Conservation (phyloP, 1,140 invertebrate species). For the Protaetia brevitarsis region DNA sequence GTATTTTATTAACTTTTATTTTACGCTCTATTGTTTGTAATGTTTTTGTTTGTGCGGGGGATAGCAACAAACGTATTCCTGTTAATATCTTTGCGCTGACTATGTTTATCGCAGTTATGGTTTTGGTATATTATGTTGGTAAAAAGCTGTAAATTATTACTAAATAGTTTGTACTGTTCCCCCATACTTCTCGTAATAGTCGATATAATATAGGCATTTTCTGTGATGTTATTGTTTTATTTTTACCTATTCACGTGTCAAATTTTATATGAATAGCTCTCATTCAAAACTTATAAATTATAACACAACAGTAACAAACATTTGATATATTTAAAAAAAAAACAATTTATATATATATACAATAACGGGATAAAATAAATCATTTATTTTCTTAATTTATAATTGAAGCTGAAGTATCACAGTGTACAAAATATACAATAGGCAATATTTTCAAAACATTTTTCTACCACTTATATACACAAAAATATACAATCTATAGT, state of each 20-base stretch:
- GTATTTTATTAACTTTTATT: constrained; percentile 3
- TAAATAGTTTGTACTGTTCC: constrained; percentile 20
- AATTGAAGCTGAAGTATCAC: constrained; percentile 13
- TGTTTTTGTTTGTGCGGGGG: constrained; percentile 15
- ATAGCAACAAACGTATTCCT: constrained; percentile 16
- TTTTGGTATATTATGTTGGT: constrained; percentile 11
- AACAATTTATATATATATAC: background rate
- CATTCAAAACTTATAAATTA: background rate
- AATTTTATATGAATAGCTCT: background rate
- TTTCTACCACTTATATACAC: background rate
- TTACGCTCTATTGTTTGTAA: constrained; percentile 22
- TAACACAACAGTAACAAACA: constrained; percentile 5
- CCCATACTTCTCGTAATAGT: constrained; percentile 14
- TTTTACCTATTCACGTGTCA: background rate
- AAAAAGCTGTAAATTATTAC: background rate
- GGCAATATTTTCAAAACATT: background rate
- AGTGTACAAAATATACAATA: constrained; percentile 17
- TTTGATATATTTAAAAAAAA: background rate
- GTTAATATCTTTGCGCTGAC: background rate
- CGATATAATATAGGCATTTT: constrained; percentile 19
- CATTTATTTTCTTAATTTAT: background rate
- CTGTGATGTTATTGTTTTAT: constrained; percentile 6
- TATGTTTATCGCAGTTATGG: background rate
- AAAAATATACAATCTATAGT: background rate
- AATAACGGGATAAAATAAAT: background rate